Conservation (phyloP, 2,888 invertebrate species). For the Ophion ventricosus region DNA sequence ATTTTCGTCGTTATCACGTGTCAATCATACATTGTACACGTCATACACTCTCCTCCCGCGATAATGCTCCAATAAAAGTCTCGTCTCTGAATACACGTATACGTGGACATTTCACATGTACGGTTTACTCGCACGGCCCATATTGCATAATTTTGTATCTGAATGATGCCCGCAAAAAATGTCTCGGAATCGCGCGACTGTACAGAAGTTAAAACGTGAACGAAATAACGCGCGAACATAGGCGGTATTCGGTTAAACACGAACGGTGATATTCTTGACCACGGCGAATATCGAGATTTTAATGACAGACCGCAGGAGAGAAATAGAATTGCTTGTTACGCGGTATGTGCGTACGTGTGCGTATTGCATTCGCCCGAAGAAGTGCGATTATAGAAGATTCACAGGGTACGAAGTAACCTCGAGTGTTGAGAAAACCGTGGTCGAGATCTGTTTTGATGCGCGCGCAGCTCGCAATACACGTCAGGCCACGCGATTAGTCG, state of each 20-base stretch:
- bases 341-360: background rate
- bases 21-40: conserved; percentile 23
- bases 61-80: conserved; percentile 27
- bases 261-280: background rate
- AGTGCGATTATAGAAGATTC: conserved; percentile 19
- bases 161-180: background rate
- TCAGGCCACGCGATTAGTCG: conserved; percentile 8
- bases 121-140: conserved; percentile 25
- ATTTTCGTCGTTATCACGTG: conserved; percentile 3
- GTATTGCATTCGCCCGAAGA: background rate
- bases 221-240: background rate
- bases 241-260: background rate
- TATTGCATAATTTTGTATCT: conserved; percentile 47
- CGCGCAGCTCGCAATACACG: conserved; percentile 6
- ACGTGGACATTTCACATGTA: conserved; percentile 75
- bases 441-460: conserved; percentile 32
- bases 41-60: conserved; percentile 35
- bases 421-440: conserved; percentile 47
- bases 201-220: background rate
- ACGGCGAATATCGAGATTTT: background rate
- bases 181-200: background rate
- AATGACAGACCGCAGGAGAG: background rate
- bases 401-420: conserved; percentile 19
- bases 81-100: conserved; percentile 65
- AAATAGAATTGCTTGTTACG: background rate